Evolutionary conservation across 2,888 invertebrate species (phyloP).

Genomic region (Apamea crenata): DNA sequence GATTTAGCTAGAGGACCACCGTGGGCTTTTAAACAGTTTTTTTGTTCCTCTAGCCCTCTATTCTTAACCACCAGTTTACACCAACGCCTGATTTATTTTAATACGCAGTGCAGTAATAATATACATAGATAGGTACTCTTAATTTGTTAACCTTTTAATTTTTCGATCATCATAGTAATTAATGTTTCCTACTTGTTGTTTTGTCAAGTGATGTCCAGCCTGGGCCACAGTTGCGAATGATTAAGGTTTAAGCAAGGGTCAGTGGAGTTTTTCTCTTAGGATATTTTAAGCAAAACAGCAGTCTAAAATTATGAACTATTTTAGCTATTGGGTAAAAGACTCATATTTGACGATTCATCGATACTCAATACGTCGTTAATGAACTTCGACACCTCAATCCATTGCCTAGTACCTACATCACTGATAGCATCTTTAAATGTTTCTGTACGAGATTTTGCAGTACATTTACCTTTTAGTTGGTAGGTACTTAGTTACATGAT

Average conservation of each 20-base stretch:
- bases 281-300: neutral
- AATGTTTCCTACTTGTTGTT: neutral
- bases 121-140: neutral
- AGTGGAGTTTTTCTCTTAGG: neutral
- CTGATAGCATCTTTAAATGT: neutral
- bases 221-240: neutral
- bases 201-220: neutral
- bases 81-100: constrained; percentile 1
- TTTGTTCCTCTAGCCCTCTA: neutral
- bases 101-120: neutral
- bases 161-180: neutral
- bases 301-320: neutral
- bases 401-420: neutral
- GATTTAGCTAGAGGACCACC: too few relatives aligned
- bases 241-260: neutral
- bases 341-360: neutral
- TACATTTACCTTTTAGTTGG: neutral
- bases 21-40: neutral
- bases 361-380: neutral
- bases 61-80: neutral
- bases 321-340: neutral
- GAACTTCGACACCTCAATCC: neutral
- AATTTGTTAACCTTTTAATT: neutral
- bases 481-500: neutral
- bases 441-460: neutral